These are phyloP conservation scores for Caenorhabditis auriculariae DNA, from an alignment of 2,888 invertebrate species.

Conservation along the genomic window DNA sequence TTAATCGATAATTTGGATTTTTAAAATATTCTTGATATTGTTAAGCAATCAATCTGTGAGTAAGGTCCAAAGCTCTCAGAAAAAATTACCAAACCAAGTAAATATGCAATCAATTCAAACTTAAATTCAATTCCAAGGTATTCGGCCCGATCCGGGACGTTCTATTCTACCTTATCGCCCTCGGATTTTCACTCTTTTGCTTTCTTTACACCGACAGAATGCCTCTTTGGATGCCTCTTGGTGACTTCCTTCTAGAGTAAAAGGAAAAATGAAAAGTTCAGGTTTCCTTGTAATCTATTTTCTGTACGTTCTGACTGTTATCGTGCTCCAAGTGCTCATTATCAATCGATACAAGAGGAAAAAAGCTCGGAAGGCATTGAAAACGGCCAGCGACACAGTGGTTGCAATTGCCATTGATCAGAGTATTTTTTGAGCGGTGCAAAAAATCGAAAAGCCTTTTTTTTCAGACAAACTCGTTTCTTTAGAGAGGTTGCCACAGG, in stretches of 20 bases:
- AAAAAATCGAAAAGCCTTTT: too few species aligned
- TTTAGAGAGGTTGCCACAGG: too few species aligned
- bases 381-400: not conserved
- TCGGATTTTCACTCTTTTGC: conserved; percentile 67
- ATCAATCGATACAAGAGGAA: conserved; percentile 21
- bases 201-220: conserved; percentile 67
- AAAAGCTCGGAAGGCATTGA: conserved; percentile 3
- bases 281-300: conserved; percentile 67
- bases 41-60: too few species aligned
- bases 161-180: conserved; percentile 68
- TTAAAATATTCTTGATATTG: too few species aligned
- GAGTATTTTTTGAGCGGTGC: too few species aligned
- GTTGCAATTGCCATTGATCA: conserved; percentile 4
- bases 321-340: conserved; percentile 65
- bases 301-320: conserved; percentile 67
- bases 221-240: conserved; percentile 64
- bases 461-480: too few species aligned
- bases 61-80: too few species aligned
- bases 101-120: too few species aligned
- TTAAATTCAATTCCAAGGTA: too few species aligned
- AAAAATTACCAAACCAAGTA: too few species aligned
- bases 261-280: conserved; percentile 6
- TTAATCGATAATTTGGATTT: not conserved
- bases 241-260: not conserved
- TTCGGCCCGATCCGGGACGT: conserved; percentile 66